phyloP scores from a whole-genome alignment of 2,888 invertebrate species.

The Copidosoma aretas region DNA sequence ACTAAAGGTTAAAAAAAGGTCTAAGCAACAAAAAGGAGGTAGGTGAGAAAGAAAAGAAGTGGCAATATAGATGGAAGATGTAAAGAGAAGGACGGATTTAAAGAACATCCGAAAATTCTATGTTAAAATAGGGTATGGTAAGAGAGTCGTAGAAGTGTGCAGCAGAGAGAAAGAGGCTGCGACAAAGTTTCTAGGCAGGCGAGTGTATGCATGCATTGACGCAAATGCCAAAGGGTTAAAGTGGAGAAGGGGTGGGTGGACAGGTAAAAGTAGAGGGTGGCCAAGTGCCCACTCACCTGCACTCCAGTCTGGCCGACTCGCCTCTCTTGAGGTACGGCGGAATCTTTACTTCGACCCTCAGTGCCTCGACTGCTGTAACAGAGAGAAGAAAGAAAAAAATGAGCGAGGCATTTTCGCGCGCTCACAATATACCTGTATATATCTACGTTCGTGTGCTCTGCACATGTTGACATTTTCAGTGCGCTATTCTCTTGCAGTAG shows the following conservation, averaged over 20 bases:
- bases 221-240: neutral
- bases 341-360: conserved; percentile 62
- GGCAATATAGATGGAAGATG: neutral
- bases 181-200: neutral
- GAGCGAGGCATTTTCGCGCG: conserved; percentile 13
- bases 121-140: neutral
- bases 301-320: conserved; percentile 61
- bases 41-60: neutral
- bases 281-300: conserved; percentile 57
- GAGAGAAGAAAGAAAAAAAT: conserved; percentile 43
- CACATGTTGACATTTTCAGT: neutral
- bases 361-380: conserved; percentile 58
- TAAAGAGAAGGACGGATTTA: neutral
- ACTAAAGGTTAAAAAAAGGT: too few relatives aligned
- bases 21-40: neutral
- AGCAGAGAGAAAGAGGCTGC: neutral
- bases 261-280: neutral
- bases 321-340: conserved; percentile 62
- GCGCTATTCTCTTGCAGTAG: neutral
- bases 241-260: neutral
- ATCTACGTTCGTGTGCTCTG: neutral
- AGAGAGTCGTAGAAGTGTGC: neutral
- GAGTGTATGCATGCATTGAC: neutral
- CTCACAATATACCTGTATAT: too few relatives aligned
- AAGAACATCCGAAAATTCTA: conserved; percentile 3